Conservation (phyloP, 2,113 vertebrate species). For the Lepus europaeus region DNA sequence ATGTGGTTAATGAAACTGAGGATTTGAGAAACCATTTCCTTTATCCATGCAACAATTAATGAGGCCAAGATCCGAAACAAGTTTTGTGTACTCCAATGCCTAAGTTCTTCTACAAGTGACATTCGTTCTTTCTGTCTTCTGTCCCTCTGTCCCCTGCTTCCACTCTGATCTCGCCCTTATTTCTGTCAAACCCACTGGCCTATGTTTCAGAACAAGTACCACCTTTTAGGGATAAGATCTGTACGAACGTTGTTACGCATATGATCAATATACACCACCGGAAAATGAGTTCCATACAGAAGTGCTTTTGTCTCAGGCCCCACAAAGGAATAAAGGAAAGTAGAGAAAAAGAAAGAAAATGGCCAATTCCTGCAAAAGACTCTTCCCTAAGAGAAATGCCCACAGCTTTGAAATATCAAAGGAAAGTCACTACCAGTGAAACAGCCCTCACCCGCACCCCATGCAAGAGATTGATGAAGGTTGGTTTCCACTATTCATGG, state of each 20-base stretch:
- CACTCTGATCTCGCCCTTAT: neutral
- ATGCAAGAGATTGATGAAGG: slow-evolving; percentile 14
- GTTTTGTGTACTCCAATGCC: neutral
- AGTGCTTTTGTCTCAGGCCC: neutral
- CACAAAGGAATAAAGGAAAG: neutral
- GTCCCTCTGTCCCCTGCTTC: neutral
- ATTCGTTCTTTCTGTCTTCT: neutral
- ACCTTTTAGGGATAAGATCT: neutral
- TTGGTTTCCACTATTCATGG: neutral
- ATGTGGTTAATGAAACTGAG: neutral
- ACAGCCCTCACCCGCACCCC: neutral
- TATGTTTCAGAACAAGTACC: neutral
- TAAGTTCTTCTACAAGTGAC: neutral
- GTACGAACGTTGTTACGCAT: neutral
- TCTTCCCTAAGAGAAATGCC: slow-evolving; percentile 39
- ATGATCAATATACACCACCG: neutral
- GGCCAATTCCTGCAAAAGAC: neutral
- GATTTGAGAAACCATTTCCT: neutral
- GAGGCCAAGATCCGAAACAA: neutral
- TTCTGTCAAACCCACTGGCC: neutral
- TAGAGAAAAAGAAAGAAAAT: neutral
- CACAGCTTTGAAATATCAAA: slow-evolving; percentile 35
- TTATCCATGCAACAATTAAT: neutral
- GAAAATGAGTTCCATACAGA: neutral
- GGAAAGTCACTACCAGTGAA: neutral